Conservation (phyloP, 2,797 vertebrate species). For the Anguilla anguilla region DNA sequence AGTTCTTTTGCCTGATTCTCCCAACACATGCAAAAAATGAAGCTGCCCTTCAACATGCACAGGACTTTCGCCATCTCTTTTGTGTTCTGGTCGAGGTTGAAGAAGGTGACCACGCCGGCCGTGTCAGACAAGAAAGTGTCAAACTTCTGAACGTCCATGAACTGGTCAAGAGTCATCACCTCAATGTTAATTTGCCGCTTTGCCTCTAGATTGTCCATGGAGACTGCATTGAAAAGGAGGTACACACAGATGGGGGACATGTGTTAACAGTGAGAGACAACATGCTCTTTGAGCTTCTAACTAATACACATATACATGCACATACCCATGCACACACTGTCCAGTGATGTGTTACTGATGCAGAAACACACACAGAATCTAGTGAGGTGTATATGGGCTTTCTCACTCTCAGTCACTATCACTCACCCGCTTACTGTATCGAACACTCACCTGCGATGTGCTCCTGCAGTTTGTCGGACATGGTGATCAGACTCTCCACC, state of each 20-base stretch:
- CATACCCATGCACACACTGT: background rate
- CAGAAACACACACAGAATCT: background rate
- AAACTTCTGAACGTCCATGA: slow-evolving; percentile 64
- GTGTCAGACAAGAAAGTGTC: slow-evolving; percentile 15
- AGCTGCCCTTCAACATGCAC: slow-evolving; percentile 70
- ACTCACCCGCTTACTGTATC: slow-evolving; percentile 16
- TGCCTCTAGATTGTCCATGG: slow-evolving; percentile 59
- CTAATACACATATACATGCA: slow-evolving; percentile 35
- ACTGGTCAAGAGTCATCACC: slow-evolving; percentile 54
- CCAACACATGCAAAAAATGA: slow-evolving; percentile 81
- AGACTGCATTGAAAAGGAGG: slow-evolving; percentile 64
- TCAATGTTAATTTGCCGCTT: slow-evolving; percentile 63
- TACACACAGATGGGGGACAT: background rate
- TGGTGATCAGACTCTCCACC: slow-evolving; percentile 75
- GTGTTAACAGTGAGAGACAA: background rate
- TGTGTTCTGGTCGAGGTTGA: slow-evolving; percentile 66
- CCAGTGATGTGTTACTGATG: background rate
- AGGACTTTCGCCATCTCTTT: slow-evolving; percentile 64
- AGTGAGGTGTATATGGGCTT: background rate
- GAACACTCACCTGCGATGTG: slow-evolving; percentile 73
- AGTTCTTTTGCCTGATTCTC: slow-evolving; percentile 58
- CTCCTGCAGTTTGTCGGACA: slow-evolving; percentile 74
- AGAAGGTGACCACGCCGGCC: slow-evolving; percentile 65
- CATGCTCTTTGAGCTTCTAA: background rate
- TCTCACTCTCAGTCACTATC: slow-evolving; percentile 29